Percentiles rank a stretch among this genome's conserved stretches.
Conservation (phyloP, 2,113 vertebrate genomes). For the Dromaius novaehollandiae region DNA sequence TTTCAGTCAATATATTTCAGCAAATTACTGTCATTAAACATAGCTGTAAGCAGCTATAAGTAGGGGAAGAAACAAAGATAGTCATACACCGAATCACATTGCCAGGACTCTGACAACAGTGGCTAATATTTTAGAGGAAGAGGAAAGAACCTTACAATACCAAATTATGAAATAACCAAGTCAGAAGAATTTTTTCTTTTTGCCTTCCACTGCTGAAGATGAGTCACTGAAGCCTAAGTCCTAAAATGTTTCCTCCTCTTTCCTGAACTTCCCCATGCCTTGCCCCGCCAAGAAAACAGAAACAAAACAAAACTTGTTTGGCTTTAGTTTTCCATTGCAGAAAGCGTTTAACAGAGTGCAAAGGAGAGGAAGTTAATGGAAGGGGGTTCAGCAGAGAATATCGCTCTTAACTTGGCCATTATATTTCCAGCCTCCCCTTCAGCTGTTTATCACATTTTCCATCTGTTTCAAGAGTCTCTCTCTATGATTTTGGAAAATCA, state of each 20-base stretch:
- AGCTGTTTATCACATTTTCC: constrained; percentile 19
- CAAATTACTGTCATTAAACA: constrained; percentile 11
- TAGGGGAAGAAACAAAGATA: not conserved
- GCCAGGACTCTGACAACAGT: not conserved
- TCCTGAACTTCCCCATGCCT: not conserved
- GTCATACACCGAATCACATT: not conserved
- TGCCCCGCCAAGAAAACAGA: not conserved
- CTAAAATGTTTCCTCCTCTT: not conserved
- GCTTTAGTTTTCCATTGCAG: not conserved
- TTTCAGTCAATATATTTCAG: not conserved
- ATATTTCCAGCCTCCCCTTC: not conserved
- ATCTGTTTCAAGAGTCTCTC: constrained; percentile 20
- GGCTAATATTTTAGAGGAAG: constrained; percentile 31
- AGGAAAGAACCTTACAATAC: not conserved
- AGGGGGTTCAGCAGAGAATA: not conserved
- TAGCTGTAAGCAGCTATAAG: not conserved
- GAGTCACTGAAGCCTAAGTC: not conserved
- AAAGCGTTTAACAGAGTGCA: not conserved
- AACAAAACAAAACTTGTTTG: not conserved
- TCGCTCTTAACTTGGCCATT: not conserved
- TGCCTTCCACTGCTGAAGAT: not conserved
- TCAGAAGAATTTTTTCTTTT: constrained; percentile 14
- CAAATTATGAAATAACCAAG: constrained; percentile 34
- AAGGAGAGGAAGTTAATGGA: not conserved
- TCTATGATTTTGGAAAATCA: constrained; percentile 28